phyloP scores from a whole-genome alignment of 2,113 vertebrate genomes.

The Cyphomyrus discorhynchus region DNA sequence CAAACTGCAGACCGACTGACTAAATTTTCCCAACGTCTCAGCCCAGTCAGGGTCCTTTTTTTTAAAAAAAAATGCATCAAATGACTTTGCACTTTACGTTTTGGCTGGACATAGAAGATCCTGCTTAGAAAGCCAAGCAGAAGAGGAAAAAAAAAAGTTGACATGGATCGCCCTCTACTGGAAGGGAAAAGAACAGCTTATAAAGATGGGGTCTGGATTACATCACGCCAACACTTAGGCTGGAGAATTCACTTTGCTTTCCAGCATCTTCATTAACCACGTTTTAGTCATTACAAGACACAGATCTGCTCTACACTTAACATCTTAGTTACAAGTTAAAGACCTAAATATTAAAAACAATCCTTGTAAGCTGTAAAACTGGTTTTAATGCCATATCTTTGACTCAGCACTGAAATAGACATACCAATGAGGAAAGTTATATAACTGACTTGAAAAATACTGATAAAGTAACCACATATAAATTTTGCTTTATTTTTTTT shows the following conservation, averaged over 20 bases:
- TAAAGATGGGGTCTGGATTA: background rate
- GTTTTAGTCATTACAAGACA: background rate
- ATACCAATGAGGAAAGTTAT: background rate
- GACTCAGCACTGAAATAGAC: background rate
- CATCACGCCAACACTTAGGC: background rate
- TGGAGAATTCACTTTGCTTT: background rate
- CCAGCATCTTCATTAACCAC: background rate
- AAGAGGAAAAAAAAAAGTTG: background rate
- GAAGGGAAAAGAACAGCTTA: background rate
- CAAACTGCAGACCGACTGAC: background rate
- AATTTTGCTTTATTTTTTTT: background rate
- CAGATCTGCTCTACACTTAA: background rate
- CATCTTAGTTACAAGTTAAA: background rate
- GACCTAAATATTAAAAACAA: background rate
- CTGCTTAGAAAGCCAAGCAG: background rate
- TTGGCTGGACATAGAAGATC: background rate
- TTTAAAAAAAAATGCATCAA: background rate
- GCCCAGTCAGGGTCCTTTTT: background rate
- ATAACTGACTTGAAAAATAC: background rate
- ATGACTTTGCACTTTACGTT: background rate
- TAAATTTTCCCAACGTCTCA: background rate
- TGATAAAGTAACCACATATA: background rate
- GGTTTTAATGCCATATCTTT: background rate
- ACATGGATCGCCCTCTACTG: constrained; percentile 8
- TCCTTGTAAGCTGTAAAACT: background rate